Base-by-base conservation (phyloP, 2,888 invertebrate species). In the Meghimatium bilineatum region DNA sequence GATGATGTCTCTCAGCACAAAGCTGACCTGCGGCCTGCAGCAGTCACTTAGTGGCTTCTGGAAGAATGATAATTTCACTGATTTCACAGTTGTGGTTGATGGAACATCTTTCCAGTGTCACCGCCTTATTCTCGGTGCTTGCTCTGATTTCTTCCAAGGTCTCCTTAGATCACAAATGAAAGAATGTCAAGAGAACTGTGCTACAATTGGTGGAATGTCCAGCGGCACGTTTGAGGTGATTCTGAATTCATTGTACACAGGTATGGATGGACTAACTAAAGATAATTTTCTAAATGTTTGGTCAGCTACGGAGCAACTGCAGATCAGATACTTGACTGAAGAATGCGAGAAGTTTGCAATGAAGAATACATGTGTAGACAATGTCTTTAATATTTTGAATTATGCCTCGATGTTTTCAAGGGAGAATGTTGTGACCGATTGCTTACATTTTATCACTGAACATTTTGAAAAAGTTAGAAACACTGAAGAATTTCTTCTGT, bases 61-160 rank as follows among this genome's bases (percentile, higher is more conserved):
- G n/a, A n/a, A n/a, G n/a, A n/a, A 8, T 5, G 20, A 12, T 67
- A 12, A 67, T 34, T 3, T 20, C 67, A 67, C 29, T 32, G 77
- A 77, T n/a, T 63, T 77, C 23, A 77, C 38, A 26, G 77, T 78
- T 29, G 38, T 66, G 29, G 78, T 67, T 26, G 78, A 66, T 20
- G 44, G 36, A 26, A 78, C 44, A 38, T 60, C 34, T 14, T 78
- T 78, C 67, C 36, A 36, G 17, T 78, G 78, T 67, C 78, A 78
- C 44, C 66, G 67, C n/a, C 67, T 78, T 29, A 78, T 80, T 49
- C 80, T 80, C 71, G 34, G 52, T 3, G 71, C 71, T 8, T 80
- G 52, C 34, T 80, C 80, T 5, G 49, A 20, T 20, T 80, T 56
- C 32, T 80, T 80, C 80, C 34, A 69, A 29, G 32, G 66, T 3